Evolutionary conservation across 2,888 invertebrate species (phyloP).

Genomic region (Leptinotarsa tumamoca): DNA sequence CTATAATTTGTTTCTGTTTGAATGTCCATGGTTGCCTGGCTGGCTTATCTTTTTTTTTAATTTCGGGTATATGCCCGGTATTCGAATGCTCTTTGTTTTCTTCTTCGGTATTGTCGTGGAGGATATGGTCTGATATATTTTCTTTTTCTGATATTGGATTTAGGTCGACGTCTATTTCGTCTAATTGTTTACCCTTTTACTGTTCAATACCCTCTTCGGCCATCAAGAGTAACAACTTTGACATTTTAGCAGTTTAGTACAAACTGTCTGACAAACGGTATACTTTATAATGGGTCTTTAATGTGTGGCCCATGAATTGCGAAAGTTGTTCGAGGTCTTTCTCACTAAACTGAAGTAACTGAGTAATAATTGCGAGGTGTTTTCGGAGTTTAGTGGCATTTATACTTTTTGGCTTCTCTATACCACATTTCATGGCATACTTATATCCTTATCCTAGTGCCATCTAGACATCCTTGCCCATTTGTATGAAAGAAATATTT

Average conservation of each 20-base stretch:
- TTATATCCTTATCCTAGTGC: slow-evolving; percentile 40
- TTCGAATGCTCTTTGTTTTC: background rate
- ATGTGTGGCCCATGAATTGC: slow-evolving; percentile 45
- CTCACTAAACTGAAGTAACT: slow-evolving; percentile 37
- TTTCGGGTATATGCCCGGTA: background rate
- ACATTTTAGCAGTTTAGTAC: slow-evolving; percentile 45
- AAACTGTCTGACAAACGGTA: slow-evolving; percentile 41
- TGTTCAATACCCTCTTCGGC: slow-evolving; percentile 32
- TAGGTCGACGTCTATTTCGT: slow-evolving; percentile 38
- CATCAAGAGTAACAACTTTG: slow-evolving; percentile 36
- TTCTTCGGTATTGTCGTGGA: background rate
- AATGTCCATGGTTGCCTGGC: background rate
- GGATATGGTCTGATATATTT: background rate
- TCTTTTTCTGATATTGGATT: slow-evolving; percentile 76
- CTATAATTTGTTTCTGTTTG: slow-evolving; percentile 2
- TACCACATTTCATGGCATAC: slow-evolving; percentile 29
- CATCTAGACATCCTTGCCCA: slow-evolving; percentile 39
- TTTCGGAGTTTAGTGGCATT: slow-evolving; percentile 43
- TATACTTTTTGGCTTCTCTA: slow-evolving; percentile 23
- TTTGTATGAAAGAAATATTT: slow-evolving; percentile 31
- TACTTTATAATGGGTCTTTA: slow-evolving; percentile 37
- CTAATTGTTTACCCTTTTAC: slow-evolving; percentile 24
- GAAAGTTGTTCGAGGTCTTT: slow-evolving; percentile 43
- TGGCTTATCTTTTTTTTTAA: background rate
- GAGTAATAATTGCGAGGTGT: slow-evolving; percentile 43